Evolutionary conservation across 2,113 vertebrate species (phyloP).

Genomic region (Ctenodactylus gundi): DNA sequence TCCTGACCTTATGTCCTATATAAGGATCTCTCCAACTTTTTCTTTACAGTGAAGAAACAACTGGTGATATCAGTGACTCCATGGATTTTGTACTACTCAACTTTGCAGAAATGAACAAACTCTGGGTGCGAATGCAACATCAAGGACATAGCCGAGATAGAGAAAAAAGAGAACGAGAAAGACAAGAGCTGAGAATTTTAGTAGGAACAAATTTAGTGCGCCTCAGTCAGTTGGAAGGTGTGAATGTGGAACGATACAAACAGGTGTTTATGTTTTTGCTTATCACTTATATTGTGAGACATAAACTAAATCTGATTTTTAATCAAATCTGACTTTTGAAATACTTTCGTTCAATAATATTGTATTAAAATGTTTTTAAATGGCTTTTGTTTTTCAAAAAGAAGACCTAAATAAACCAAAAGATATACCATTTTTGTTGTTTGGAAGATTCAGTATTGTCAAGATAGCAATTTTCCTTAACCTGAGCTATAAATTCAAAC

Average conservation of each 20-base stretch:
- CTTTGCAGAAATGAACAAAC: slow-evolving; percentile 99
- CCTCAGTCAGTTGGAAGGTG: slow-evolving; percentile 97
- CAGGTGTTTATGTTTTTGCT: slow-evolving; percentile 85
- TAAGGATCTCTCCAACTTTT: not conserved
- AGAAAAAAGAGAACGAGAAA: slow-evolving; percentile 96
- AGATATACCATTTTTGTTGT: not conserved
- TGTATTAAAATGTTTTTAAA: slow-evolving; percentile 3
- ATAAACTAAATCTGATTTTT: slow-evolving; percentile 3
- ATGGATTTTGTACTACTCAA: slow-evolving; percentile 98
- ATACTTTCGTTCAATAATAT: not conserved
- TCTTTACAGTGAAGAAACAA: slow-evolving; percentile 92
- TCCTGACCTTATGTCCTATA: not conserved
- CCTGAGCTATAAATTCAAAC: not conserved
- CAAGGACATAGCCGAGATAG: slow-evolving; percentile 97
- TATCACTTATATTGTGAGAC: not conserved
- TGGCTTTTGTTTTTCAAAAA: not conserved
- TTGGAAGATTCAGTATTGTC: not conserved
- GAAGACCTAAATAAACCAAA: not conserved
- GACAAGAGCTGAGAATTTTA: slow-evolving; percentile 96
- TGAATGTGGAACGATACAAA: slow-evolving; percentile 98
- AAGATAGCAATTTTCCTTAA: not conserved
- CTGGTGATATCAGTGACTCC: slow-evolving; percentile 97
- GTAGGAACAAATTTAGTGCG: slow-evolving; percentile 98
- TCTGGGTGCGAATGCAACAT: slow-evolving; percentile 99
- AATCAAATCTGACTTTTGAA: slow-evolving; percentile 6